A percentile compares a stretch with the other conserved stretches of the same genome.
Evolutionary conservation across 64 coral and sea anemone species (phyloP).

Genomic region (Actinia tenebrosa): DNA sequence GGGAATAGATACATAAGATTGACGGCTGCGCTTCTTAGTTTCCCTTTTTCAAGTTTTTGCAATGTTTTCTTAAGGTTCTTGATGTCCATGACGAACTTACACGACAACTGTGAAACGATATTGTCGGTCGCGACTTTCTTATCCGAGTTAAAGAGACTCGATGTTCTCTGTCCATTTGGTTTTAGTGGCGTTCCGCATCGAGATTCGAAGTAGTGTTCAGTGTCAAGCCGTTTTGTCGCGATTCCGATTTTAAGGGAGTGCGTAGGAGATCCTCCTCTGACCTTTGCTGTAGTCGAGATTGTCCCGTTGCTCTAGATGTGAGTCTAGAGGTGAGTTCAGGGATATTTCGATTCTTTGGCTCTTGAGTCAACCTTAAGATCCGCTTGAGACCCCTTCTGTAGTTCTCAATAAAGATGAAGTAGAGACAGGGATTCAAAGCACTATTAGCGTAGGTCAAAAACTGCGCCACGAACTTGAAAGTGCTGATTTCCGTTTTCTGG

Average conservation of each 20-base stretch:
- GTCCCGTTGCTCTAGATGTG: not conserved
- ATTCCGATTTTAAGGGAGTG: not conserved
- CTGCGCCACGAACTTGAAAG: conserved; percentile 9
- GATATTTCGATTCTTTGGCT: not conserved
- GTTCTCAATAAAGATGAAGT: conserved; percentile 29
- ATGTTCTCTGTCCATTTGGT: too few relatives aligned
- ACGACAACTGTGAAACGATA: too few relatives aligned
- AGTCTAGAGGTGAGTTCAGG: not conserved
- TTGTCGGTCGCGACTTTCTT: too few relatives aligned
- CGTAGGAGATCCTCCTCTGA: not conserved
- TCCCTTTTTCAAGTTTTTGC: too few relatives aligned
- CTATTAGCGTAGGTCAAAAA: conserved; percentile 34
- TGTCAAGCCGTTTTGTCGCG: not conserved
- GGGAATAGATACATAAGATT: too few relatives aligned
- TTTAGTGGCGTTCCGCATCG: too few relatives aligned
- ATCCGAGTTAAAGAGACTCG: too few relatives aligned
- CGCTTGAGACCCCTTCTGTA: conserved; percentile 21
- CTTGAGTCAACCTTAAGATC: not conserved
- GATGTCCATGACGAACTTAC: too few relatives aligned
- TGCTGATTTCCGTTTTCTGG: not conserved
- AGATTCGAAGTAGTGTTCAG: too few relatives aligned
- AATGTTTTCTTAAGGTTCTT: too few relatives aligned
- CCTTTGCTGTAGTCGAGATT: not conserved
- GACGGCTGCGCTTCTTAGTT: too few relatives aligned
- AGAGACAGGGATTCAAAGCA: conserved; percentile 47